Conservation (phyloP, 1,140 invertebrate genomes). For the Sesamia nonagrioides region DNA sequence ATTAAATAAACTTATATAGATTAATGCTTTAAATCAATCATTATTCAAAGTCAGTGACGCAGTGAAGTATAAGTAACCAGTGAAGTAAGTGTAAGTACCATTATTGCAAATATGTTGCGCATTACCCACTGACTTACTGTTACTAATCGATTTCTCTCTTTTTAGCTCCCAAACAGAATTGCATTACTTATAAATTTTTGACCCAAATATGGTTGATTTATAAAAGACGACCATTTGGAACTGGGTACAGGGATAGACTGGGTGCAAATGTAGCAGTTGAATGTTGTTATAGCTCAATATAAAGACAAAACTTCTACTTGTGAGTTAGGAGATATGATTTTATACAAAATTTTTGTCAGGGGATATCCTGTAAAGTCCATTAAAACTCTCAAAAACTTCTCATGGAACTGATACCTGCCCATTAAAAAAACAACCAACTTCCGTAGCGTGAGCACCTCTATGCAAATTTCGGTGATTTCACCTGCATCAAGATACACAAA, state of each 20-base stretch:
- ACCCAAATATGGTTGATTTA: no score
- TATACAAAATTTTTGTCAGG: not conserved
- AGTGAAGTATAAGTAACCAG: not conserved
- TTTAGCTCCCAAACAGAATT: not conserved
- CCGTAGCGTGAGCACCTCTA: constrained; percentile 3
- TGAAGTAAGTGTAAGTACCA: not conserved
- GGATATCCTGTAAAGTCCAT: not conserved
- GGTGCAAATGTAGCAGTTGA: not conserved
- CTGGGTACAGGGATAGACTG: no score
- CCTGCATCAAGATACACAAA: not conserved
- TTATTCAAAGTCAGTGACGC: not conserved
- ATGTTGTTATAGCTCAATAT: no score
- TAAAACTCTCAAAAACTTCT: not conserved
- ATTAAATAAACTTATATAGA: not conserved
- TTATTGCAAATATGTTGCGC: constrained; percentile 7
- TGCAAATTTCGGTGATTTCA: constrained; percentile 23
- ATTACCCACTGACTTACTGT: not conserved
- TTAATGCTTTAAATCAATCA: not conserved
- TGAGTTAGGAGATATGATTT: no score
- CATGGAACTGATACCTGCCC: constrained; percentile 11
- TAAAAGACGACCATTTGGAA: no score
- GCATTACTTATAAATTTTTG: not conserved
- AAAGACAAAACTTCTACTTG: no score
- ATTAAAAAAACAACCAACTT: constrained; percentile 6
- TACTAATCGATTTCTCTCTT: not conserved